Evolutionary conservation across 1,140 invertebrate genomes (phyloP).

Genomic region (Drosophila sturtevanti): DNA sequence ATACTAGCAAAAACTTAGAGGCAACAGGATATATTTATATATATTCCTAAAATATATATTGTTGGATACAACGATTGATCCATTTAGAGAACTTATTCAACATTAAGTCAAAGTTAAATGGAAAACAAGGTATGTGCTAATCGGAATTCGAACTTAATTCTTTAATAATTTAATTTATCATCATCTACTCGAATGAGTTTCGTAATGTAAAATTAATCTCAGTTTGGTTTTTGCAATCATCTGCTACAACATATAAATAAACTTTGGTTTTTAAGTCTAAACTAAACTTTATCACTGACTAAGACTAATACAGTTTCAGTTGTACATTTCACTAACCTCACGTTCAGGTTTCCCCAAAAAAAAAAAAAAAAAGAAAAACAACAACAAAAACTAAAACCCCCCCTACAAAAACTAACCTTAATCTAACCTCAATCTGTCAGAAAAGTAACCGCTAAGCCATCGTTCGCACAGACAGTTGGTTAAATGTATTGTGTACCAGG

Average conservation of each 20-base stretch:
- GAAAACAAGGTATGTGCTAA: too few relatives aligned
- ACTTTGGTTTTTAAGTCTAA: too few relatives aligned
- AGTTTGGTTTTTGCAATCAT: too few relatives aligned
- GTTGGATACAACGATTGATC: background rate
- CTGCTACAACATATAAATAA: too few relatives aligned
- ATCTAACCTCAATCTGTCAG: conserved; percentile 62
- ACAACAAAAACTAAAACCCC: conserved; percentile 2
- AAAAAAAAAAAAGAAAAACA: too few relatives aligned
- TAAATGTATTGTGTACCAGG: background rate
- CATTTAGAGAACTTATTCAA: background rate
- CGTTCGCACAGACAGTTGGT: conserved; percentile 17
- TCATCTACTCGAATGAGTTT: too few relatives aligned
- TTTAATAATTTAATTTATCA: too few relatives aligned
- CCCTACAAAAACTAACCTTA: conserved; percentile 27
- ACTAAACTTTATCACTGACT: too few relatives aligned
- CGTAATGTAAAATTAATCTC: too few relatives aligned
- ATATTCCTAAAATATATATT: too few relatives aligned
- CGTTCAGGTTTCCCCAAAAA: conserved; percentile 33
- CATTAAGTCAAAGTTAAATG: background rate
- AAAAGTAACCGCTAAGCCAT: conserved; percentile 46
- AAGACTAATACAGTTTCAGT: conserved; percentile 16
- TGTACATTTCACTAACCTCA: conserved; percentile 19
- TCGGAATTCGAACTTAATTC: too few relatives aligned
- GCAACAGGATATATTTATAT: background rate
- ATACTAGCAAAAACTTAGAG: background rate